Evolutionary conservation across 2,113 vertebrate genomes (phyloP).

Genomic region (Mola mola): DNA sequence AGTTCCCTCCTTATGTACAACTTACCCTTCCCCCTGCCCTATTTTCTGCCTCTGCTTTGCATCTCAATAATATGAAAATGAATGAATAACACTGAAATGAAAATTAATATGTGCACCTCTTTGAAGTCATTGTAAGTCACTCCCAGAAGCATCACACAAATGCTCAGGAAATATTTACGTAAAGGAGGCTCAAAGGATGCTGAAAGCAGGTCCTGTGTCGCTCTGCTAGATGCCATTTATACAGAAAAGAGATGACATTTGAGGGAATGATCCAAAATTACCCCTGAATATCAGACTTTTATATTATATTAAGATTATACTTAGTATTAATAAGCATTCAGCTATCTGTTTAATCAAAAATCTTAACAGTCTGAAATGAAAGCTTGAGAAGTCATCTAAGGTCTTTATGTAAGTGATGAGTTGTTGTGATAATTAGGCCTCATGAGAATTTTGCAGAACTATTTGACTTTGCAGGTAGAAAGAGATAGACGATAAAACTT

Average conservation of each 20-base stretch:
- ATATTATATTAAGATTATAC: no score
- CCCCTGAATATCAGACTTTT: no score
- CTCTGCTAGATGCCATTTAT: conserved; percentile 19
- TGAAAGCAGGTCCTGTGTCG: conserved; percentile 28
- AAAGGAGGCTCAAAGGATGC: conserved; percentile 49
- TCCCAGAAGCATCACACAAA: conserved; percentile 34
- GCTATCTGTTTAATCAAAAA: no score
- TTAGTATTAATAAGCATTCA: no score
- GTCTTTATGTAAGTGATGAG: no score
- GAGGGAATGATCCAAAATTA: no score
- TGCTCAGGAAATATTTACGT: conserved; percentile 39
- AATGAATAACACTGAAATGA: conserved; percentile 39
- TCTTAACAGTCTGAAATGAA: no score
- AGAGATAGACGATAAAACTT: no score
- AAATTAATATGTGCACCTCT: conserved; percentile 43
- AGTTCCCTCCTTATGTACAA: not conserved
- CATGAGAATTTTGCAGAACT: no score
- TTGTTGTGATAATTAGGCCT: no score
- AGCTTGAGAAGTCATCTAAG: no score
- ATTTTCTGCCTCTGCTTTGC: conserved; percentile 11
- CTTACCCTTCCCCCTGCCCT: conserved; percentile 16
- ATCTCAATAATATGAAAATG: conserved; percentile 36
- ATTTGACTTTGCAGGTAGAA: no score
- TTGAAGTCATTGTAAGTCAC: conserved; percentile 58
- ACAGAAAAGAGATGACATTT: not conserved